phyloP scores from a whole-genome alignment of 1,140 invertebrate species.

The Prorops nasuta region DNA sequence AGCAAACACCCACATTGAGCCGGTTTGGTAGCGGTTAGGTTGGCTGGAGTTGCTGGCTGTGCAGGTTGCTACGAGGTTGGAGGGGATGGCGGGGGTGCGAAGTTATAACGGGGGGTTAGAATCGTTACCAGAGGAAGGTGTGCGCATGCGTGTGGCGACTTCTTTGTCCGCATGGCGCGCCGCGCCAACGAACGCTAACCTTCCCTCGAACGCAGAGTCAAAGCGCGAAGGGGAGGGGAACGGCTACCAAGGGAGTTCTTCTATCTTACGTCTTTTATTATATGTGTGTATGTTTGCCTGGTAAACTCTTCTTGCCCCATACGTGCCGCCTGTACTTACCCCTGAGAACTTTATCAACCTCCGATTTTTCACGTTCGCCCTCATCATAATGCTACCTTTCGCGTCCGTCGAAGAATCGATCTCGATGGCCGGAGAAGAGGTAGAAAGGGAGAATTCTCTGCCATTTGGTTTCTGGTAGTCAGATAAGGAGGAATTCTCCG shows the following conservation, averaged over 20 bases:
- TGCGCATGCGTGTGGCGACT: conserved; percentile 47
- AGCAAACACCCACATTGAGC: no score
- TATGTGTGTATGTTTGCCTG: conserved; percentile 31
- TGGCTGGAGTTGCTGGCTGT: no score
- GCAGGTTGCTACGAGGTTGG: no score
- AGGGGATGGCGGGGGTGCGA: conserved; percentile 39
- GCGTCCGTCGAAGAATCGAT: no score
- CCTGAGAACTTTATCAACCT: no score
- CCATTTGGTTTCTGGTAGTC: no score
- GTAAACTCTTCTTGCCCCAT: conserved; percentile 10
- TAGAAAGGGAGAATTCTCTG: no score
- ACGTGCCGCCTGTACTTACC: conserved; percentile 7
- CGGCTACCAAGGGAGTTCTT: conserved; percentile 40
- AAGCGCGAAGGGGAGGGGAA: background rate
- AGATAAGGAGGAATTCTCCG: no score
- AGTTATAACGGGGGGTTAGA: conserved; percentile 35
- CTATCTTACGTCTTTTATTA: conserved; percentile 45
- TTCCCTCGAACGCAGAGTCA: conserved; percentile 19
- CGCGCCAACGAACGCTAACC: background rate
- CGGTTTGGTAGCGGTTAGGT: no score
- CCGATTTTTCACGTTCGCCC: background rate
- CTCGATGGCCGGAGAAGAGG: no score
- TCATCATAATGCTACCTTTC: background rate
- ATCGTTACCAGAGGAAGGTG: conserved; percentile 48
- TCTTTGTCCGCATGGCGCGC: conserved; percentile 43